phyloP scores from a whole-genome alignment of 2,113 vertebrate genomes.

The Fukomys damarensis region DNA sequence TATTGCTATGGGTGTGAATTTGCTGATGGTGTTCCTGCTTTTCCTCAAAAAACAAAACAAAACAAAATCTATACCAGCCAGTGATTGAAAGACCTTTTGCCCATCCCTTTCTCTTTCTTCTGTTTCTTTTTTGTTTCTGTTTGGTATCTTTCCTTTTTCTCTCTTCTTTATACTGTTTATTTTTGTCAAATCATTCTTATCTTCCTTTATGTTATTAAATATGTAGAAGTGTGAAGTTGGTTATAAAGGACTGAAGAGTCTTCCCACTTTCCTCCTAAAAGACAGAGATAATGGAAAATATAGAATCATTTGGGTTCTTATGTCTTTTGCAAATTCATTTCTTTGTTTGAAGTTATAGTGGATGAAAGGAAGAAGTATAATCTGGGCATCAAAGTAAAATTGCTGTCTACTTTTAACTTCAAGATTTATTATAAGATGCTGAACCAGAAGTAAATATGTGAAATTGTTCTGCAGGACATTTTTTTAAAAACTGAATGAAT shows the following conservation, averaged over 20 bases:
- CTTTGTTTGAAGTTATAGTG: not conserved
- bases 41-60: not conserved
- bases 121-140: not conserved
- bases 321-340: not conserved
- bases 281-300: not conserved
- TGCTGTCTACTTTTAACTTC: not conserved
- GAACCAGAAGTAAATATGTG: not conserved
- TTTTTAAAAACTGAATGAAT: not conserved
- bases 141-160: not conserved
- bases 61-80: not conserved
- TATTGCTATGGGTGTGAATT: not conserved
- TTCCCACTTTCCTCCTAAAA: not conserved
- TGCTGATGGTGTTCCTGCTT: not conserved
- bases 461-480: not conserved
- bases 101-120: not conserved
- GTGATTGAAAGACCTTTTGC: not conserved
- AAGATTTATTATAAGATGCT: constrained; percentile 23
- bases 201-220: not conserved
- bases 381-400: not conserved
- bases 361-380: not conserved
- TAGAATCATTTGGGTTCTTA: not conserved
- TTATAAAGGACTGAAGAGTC: constrained; percentile 7
- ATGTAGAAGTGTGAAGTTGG: not conserved
- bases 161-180: not conserved
- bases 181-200: not conserved